Base-by-base conservation (phyloP, 2,797 vertebrate species). In the Melopsittacus undulatus region DNA sequence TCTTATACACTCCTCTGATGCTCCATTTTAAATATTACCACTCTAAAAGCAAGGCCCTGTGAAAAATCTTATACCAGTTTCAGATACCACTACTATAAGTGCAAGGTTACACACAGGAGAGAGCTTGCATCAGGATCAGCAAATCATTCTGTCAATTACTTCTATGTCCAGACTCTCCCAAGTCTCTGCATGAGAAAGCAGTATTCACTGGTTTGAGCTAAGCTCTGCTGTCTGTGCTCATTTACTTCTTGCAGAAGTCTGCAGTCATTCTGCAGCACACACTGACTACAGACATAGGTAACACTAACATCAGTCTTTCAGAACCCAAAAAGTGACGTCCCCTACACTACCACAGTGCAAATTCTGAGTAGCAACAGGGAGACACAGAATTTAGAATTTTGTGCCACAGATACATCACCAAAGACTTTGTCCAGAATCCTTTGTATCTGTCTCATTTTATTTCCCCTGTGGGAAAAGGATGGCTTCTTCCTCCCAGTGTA, bases 61-160 rank as follows among this genome's bases (percentile, higher is more conserved):
- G 79, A 79, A 74, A 85, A 87, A 59, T 89, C 76, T 57, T 62
- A 92, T 46, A 77, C 14, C 90, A 78, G 77, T 83, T 87, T 64
- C 76, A 79, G 32, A 9, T 46, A 34, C 3, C 49, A 20, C 57
- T 38, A 72, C 42, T 83, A 42, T 96, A 67, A 91, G 91, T 34
- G 42, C 32, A 86, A 82, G 94, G 52, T 18, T 69, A 59, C 62
- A 24, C n/a, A 59, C 36, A 49, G n/a, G 56, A 92, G 64, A 95
- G 36, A 77, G 78, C 32, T 80, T 27, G 36, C 83, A 68, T 69
- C 54, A 83, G 54, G 62, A 76, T 80, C 59, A 89, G 34, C 36
- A 96, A 94, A 95, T 57, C 34, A 48, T 64, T 87, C 78, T 92
- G 52, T 45, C 73, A 59, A 40, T 90, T 73, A 93, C 2, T 46